Conservation (phyloP, 1,140 invertebrate genomes). For the Drosophila kurseongensis region DNA sequence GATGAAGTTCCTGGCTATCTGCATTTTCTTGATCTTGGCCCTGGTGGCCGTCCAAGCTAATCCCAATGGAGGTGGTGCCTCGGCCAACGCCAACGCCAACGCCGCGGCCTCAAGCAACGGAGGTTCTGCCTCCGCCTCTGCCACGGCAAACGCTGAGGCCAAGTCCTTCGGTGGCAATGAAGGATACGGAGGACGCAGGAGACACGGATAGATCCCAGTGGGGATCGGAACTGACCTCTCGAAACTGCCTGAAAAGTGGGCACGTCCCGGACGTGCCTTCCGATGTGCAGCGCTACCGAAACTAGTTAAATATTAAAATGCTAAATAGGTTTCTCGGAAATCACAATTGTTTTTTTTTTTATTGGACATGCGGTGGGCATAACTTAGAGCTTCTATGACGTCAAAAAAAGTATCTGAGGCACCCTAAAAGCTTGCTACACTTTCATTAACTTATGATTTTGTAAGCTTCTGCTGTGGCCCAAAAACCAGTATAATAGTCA, state of each 20-base stretch:
- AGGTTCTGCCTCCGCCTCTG: slow-evolving; percentile 2
- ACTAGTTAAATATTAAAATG: neutral
- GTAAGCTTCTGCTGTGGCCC: no score
- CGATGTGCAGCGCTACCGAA: neutral
- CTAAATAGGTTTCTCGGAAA: neutral
- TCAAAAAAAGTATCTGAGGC: neutral
- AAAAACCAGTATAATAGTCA: no score
- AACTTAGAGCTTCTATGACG: neutral
- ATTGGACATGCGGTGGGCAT: neutral
- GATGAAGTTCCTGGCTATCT: slow-evolving; percentile 45
- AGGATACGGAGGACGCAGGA: neutral
- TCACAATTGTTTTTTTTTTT: neutral
- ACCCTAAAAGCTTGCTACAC: slow-evolving; percentile 6
- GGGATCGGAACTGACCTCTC: neutral
- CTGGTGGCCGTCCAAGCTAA: slow-evolving; percentile 28
- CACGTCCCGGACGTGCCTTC: slow-evolving; percentile 1
- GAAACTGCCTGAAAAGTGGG: neutral
- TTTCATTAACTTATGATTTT: neutral
- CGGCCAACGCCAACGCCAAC: neutral
- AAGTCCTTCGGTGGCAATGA: neutral
- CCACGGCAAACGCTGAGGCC: slow-evolving; percentile 21
- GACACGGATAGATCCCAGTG: neutral
- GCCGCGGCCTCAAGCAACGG: neutral
- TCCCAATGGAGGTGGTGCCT: slow-evolving; percentile 5
- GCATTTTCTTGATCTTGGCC: slow-evolving; percentile 35